phyloP scores from a whole-genome alignment of 2,113 vertebrate species.

The Equus przewalskii region DNA sequence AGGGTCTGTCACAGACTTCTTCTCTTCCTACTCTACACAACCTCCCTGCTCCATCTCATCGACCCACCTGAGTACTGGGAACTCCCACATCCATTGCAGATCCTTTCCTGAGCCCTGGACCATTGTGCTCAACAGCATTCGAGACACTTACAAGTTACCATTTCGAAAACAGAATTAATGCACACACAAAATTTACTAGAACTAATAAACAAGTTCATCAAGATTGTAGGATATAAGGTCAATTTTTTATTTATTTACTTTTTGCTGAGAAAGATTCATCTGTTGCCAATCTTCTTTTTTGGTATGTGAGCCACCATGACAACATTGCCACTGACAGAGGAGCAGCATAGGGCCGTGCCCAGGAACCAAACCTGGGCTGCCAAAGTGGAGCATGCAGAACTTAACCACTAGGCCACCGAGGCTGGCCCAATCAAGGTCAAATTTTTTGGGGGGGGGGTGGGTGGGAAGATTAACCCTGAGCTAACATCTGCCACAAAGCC shows the following conservation, averaged over 20 bases:
- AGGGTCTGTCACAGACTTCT: not conserved
- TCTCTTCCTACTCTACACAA: not conserved
- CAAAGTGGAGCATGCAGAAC: no score
- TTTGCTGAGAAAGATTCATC: no score
- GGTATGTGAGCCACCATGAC: no score
- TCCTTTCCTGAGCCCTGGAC: not conserved
- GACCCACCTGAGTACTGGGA: not conserved
- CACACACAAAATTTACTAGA: not conserved
- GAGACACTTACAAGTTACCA: not conserved
- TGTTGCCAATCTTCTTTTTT: no score
- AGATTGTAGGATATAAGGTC: not conserved
- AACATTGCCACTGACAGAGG: no score
- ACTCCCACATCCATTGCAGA: not conserved
- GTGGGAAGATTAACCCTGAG: no score
- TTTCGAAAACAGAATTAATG: constrained; percentile 1
- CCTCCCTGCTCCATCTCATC: not conserved
- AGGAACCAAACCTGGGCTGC: no score
- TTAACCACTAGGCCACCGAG: no score
- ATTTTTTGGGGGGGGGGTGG: no score
- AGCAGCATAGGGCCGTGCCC: no score
- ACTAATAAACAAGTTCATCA: not conserved
- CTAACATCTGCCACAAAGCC: no score
- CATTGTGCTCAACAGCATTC: not conserved
- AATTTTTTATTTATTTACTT: not conserved
- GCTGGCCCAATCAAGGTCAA: no score